A percentile compares a stretch with the other conserved stretches of the same genome.
phyloP scores from a whole-genome alignment of 1,140 invertebrate genomes.

The Calephelis virginiensis region DNA sequence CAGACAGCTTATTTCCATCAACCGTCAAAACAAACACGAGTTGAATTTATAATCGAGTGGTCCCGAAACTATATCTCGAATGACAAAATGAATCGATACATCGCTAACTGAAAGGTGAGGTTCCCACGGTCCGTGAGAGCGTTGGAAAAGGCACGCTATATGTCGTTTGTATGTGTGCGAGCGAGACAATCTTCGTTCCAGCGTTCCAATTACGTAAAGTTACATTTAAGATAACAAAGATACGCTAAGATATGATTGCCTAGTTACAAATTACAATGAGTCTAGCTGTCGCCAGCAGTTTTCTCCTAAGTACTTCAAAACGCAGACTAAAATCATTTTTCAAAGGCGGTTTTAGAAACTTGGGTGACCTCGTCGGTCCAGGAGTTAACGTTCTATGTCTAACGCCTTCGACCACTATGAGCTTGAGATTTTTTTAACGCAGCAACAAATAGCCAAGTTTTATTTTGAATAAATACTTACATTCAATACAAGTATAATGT shows the following conservation, averaged over 20 bases:
- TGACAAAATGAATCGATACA: constrained; percentile 52
- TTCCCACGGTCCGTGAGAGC: constrained; percentile 65
- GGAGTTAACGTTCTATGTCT: too few relatives aligned
- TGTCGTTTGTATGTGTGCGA: constrained; percentile 21
- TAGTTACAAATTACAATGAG: background rate
- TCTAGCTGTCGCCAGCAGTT: background rate
- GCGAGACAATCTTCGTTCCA: constrained; percentile 28
- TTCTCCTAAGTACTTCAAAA: too few relatives aligned
- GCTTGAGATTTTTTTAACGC: too few relatives aligned
- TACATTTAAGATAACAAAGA: constrained; percentile 23
- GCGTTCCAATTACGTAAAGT: constrained; percentile 42
- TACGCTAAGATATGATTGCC: constrained; percentile 10
- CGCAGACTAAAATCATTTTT: too few relatives aligned
- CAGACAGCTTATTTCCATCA: constrained; percentile 19
- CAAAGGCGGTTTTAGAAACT: too few relatives aligned
- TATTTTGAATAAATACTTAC: too few relatives aligned
- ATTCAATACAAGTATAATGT: too few relatives aligned
- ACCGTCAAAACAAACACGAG: constrained; percentile 16
- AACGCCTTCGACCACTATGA: too few relatives aligned
- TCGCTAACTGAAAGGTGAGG: constrained; percentile 55
- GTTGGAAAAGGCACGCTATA: constrained; percentile 31
- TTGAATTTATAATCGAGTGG: constrained; percentile 31
- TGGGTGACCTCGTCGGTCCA: too few relatives aligned
- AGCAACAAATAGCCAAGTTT: too few relatives aligned
- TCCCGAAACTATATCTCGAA: constrained; percentile 35